Evolutionary conservation across 1,140 invertebrate genomes (phyloP).

Genomic region (Maconellicoccus hirsutus): DNA sequence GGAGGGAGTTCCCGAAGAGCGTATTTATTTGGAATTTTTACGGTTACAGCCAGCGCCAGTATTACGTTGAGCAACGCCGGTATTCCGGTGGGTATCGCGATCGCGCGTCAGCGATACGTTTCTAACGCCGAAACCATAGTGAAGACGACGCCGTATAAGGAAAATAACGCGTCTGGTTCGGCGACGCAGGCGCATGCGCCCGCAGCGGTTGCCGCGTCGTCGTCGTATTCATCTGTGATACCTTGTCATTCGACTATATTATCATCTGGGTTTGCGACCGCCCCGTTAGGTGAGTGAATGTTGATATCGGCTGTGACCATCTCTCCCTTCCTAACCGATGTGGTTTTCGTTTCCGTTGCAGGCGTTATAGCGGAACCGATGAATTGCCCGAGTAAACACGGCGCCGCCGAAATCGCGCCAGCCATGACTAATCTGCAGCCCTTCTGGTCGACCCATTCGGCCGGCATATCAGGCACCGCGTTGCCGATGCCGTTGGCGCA

Average conservation of each 20-base stretch:
- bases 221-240: neutral
- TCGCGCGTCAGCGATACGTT: slow-evolving; percentile 55
- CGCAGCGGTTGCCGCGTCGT: neutral
- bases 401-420: neutral
- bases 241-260: neutral
- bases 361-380: neutral
- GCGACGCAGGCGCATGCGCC: too few species aligned
- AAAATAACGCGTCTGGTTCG: neutral
- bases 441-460: too few species aligned
- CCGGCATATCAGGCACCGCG: too few species aligned
- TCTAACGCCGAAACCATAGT: neutral
- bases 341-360: neutral
- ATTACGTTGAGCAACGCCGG: slow-evolving; percentile 31
- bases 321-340: neutral
- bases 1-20: too few species aligned
- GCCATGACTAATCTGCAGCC: too few species aligned
- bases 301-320: neutral
- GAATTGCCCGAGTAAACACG: neutral
- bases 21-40: too few species aligned
- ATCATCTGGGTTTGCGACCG: neutral
- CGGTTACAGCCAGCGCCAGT: neutral
- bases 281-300: too few species aligned
- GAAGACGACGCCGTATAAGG: neutral
- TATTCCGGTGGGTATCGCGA: slow-evolving; percentile 76
- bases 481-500: too few species aligned